Evolutionary conservation across 2,113 vertebrate species (phyloP).

Genomic region (Sciurus niger): DNA sequence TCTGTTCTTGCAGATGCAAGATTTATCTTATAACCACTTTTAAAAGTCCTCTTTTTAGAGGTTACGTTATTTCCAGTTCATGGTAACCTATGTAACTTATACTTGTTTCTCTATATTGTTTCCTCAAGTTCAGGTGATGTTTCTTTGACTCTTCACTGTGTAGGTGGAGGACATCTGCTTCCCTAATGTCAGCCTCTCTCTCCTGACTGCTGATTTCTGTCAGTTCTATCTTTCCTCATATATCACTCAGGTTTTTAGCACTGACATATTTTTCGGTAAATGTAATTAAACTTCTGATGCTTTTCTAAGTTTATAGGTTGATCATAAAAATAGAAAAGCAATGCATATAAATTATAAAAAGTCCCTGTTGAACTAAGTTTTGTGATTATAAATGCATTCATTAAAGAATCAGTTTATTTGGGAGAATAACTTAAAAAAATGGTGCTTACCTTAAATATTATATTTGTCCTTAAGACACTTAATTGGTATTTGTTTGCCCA

Average conservation of each 20-base stretch:
- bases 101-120: not conserved
- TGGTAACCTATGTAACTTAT: not conserved
- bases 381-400: slow-evolving; percentile 21
- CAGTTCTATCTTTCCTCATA: not conserved
- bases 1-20: not conserved
- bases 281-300: not conserved
- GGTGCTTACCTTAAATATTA: not conserved
- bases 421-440: not conserved
- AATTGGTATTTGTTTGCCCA: slow-evolving; percentile 27
- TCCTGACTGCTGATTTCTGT: not conserved
- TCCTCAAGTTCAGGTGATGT: not conserved
- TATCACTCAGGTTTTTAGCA: not conserved
- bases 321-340: slow-evolving; percentile 49
- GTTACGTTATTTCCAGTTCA: not conserved
- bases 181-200: not conserved
- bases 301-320: not conserved
- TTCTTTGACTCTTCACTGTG: not conserved
- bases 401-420: not conserved
- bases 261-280: not conserved
- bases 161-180: not conserved
- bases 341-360: slow-evolving; percentile 36
- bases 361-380: not conserved
- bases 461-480: slow-evolving; percentile 38
- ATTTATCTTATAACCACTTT: not conserved
- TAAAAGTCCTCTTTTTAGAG: not conserved